Evolutionary conservation across 2,113 vertebrate species (phyloP).

Genomic region (Machaerirhynchus nigripectus): DNA sequence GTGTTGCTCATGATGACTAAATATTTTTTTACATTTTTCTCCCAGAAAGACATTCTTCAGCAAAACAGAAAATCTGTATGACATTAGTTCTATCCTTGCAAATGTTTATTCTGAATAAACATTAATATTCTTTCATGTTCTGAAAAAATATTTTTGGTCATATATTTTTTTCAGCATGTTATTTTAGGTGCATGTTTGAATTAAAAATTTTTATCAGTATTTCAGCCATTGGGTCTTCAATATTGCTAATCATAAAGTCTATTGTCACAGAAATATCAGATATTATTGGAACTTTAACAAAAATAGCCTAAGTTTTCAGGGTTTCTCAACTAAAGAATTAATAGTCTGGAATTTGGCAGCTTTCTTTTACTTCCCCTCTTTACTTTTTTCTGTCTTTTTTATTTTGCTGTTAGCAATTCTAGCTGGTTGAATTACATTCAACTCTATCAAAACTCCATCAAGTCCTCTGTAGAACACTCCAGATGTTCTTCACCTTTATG

Average conservation of each 20-base stretch:
- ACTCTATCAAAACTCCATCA: background rate
- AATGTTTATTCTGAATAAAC: background rate
- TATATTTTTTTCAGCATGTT: background rate
- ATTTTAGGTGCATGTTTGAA: background rate
- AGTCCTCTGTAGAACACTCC: background rate
- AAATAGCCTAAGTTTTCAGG: conserved; percentile 46
- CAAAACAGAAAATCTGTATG: background rate
- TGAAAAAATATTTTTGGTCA: background rate
- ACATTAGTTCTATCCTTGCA: background rate
- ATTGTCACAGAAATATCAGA: conserved; percentile 18
- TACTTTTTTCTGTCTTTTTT: background rate
- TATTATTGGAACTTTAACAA: conserved; percentile 23
- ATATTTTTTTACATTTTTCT: background rate
- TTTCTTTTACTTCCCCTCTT: background rate
- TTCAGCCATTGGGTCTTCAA: background rate
- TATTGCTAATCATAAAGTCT: conserved; percentile 9
- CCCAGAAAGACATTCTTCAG: background rate
- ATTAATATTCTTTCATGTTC: background rate
- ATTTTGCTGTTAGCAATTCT: conserved; percentile 28
- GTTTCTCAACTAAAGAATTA: conserved; percentile 27
- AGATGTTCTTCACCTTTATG: background rate
- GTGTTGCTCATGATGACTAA: background rate
- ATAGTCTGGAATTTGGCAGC: background rate
- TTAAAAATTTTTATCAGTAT: background rate
- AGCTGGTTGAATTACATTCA: conserved; percentile 7